Conservation (phyloP, 2,113 vertebrate genomes). For the Cisticola juncidis region DNA sequence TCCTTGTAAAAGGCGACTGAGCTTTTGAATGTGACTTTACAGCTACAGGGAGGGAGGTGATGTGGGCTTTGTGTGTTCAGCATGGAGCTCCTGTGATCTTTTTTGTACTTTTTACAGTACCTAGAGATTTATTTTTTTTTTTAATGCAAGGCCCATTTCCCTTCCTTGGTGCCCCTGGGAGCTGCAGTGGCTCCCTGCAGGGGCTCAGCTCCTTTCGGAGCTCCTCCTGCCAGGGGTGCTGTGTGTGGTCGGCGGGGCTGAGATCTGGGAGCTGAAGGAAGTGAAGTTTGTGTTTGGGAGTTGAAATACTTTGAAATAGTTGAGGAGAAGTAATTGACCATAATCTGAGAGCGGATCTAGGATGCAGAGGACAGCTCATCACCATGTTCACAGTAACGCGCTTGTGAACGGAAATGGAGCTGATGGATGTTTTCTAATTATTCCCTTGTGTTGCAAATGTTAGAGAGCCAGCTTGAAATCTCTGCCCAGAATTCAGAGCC, state of each 20-base stretch:
- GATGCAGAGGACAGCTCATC: constrained; percentile 56
- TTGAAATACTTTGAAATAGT: constrained; percentile 19
- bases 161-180: neutral
- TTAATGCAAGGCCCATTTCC: neutral
- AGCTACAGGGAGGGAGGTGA: neutral
- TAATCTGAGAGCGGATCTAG: constrained; percentile 59
- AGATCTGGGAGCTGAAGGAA: constrained; percentile 14
- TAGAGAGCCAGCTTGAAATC: constrained; percentile 53
- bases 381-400: constrained; percentile 27
- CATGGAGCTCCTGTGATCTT: neutral
- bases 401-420: constrained; percentile 46
- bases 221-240: neutral
- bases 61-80: neutral
- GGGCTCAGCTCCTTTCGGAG: neutral
- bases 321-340: constrained; percentile 44
- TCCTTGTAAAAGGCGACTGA: neutral
- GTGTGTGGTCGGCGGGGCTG: neutral
- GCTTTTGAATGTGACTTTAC: neutral
- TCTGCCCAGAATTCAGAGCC: constrained; percentile 61
- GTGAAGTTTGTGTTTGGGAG: neutral
- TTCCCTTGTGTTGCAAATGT: constrained; percentile 58
- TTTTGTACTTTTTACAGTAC: neutral
- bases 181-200: neutral
- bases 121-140: neutral
- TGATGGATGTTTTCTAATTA: constrained; percentile 69